A percentile compares a stretch with the other conserved stretches of the same genome.
These are phyloP conservation scores for Endotricha flammealis DNA, from an alignment of 2,888 invertebrate species.

Conservation along the genomic window DNA sequence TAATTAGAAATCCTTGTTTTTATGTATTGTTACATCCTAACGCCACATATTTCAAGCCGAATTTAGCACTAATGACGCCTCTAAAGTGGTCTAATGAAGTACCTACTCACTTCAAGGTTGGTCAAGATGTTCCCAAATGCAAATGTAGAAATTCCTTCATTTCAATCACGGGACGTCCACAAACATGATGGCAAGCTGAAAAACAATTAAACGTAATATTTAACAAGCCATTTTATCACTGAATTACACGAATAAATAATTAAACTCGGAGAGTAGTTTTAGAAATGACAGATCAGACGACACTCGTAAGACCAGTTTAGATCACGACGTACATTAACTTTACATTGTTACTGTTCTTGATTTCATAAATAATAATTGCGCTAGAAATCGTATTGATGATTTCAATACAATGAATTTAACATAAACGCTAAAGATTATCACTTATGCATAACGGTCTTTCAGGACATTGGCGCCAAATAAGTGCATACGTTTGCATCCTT, in stretches of 20 bases:
- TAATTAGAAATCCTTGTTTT: constrained; percentile 15
- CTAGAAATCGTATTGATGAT: constrained; percentile 23
- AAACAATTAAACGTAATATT: constrained; percentile 23
- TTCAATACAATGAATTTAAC: constrained; percentile 15
- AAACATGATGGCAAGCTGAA: constrained; percentile 44
- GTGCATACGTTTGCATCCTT: constrained; percentile 70
- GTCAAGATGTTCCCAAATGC: constrained; percentile 70
- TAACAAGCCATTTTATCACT: constrained; percentile 6
- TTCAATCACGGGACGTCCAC: constrained; percentile 42
- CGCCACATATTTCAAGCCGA: not conserved
- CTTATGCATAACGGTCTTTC: constrained; percentile 64
- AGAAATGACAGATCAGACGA: constrained; percentile 73
- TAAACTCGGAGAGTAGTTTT: constrained; percentile 47
- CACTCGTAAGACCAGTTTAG: constrained; percentile 69
- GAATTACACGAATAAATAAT: constrained; percentile 28
- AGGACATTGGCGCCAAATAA: constrained; percentile 75
- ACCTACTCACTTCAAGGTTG: constrained; percentile 76
- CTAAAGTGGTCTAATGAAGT: constrained; percentile 28
- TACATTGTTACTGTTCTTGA: not conserved
- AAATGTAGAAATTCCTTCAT: constrained; percentile 59
- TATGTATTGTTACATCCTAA: not conserved
- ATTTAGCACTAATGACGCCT: constrained; percentile 31
- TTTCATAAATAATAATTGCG: not conserved
- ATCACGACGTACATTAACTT: constrained; percentile 1
- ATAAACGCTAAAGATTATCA: constrained; percentile 21